Evolutionary conservation across 2,888 invertebrate genomes (phyloP), one percentile per base, ranked within the genome.

Genomic region (Limulus polyphemus): DNA sequence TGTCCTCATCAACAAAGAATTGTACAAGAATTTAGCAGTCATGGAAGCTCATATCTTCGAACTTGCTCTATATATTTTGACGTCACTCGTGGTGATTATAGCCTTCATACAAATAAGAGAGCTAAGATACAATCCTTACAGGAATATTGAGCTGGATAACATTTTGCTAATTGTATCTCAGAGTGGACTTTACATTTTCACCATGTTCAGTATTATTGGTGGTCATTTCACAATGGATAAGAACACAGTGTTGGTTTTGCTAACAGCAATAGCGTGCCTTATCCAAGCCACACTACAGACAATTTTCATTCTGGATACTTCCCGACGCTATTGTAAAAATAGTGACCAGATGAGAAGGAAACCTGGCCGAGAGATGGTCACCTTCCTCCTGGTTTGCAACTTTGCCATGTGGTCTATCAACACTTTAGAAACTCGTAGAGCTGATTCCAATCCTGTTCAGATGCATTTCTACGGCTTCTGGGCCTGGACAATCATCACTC

Each of bases 401-500:
- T 73, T 77, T 56, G 76, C 76, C 5, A 71, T 73, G 72, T 73
- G 73, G 73, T 89, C 90, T 11, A 89, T 95, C 68, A 92, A 91
- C 74, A 92, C 92, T 1, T 78, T 94, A 72, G 92, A 93, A 75
- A 92, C 92, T 72, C 89, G 90, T 0, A 81, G 91, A 32, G 89
- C 92, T 0, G 91, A 92, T 73, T 90, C 90, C 10, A 90, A 92
- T 75, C 92, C 92, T 11, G 87, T 92, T 55, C 93, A 94, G 76
- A 77, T 92, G 69, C 86, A 90, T 73, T 93, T 94, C 78, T 93
- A 91, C 72, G 92, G 92, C 0, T 79, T 90, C 51, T 92, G 91
- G 91, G 91, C 91, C 49, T 94, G 93, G 93, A 91, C 92, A 13
- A 91, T 94, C 65, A 92, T 94, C 65, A 92, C 90, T 0, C 92